Evolutionary conservation across 2,797 vertebrate species (phyloP).

Genomic region (Chiropotes sagulatus): DNA sequence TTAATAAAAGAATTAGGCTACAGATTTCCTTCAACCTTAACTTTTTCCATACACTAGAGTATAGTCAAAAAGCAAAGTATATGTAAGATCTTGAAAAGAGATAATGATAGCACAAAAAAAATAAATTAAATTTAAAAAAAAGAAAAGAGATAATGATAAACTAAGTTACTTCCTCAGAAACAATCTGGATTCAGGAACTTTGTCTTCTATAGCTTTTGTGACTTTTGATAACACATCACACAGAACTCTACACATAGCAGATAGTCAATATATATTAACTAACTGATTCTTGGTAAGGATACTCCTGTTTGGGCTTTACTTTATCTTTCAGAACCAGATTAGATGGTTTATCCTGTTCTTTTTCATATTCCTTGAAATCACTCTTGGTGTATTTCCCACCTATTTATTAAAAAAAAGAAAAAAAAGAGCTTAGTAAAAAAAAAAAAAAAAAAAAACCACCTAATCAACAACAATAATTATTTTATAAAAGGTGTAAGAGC

Average conservation of each 20-base stretch:
- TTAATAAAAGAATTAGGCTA: constrained; percentile 3
- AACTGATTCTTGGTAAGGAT: constrained; percentile 86
- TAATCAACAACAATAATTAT: constrained; percentile 5
- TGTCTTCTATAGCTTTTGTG: not conserved
- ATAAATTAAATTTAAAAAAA: not conserved
- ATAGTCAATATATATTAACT: not conserved
- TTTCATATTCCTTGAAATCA: constrained; percentile 98
- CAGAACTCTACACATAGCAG: not conserved
- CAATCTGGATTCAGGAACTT: not conserved
- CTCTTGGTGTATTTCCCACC: constrained; percentile 96
- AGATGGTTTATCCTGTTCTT: constrained; percentile 88
- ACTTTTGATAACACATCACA: not conserved
- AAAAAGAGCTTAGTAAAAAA: constrained; percentile 18
- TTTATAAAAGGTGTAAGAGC: not conserved
- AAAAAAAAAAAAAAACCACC: constrained; percentile 11
- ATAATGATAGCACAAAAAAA: not conserved
- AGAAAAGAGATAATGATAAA: not conserved
- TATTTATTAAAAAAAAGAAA: constrained; percentile 77
- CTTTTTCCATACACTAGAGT: not conserved
- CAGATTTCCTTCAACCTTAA: constrained; percentile 43
- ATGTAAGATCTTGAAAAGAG: not conserved
- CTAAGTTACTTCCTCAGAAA: not conserved
- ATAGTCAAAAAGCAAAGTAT: constrained; percentile 11
- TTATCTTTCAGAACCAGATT: constrained; percentile 95
- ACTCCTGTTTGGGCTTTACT: constrained; percentile 94